Percentiles rank a stretch among this genome's conserved stretches.
These are phyloP conservation scores for Nephila pilipes DNA, from an alignment of 1,140 invertebrate genomes.

Conservation along the genomic window DNA sequence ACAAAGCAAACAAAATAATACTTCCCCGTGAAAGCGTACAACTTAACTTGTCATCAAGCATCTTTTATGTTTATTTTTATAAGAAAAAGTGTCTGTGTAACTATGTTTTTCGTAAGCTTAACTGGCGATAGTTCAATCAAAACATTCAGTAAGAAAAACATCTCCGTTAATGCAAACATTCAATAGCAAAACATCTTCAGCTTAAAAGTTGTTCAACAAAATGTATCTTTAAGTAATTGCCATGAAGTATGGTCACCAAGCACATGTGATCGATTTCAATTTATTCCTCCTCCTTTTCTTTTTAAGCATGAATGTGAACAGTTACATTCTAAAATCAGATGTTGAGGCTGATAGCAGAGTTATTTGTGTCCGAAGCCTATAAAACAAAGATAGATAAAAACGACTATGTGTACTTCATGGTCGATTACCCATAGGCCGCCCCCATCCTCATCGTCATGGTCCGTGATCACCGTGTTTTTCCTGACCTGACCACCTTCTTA, in stretches of 20 bases:
- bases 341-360: neutral
- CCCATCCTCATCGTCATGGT: slow-evolving; percentile 54
- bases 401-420: slow-evolving; percentile 51
- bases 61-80: too few species aligned
- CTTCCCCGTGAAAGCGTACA: too few species aligned
- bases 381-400: slow-evolving; percentile 12
- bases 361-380: slow-evolving; percentile 15
- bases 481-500: slow-evolving; percentile 67
- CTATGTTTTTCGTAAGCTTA: too few species aligned
- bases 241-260: neutral
- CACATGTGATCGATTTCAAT: neutral
- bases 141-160: too few species aligned
- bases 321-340: neutral
- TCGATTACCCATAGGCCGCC: slow-evolving; percentile 58
- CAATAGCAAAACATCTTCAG: too few species aligned
- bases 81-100: too few species aligned
- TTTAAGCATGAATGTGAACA: neutral
- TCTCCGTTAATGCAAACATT: too few species aligned
- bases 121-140: too few species aligned
- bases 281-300: neutral
- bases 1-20: too few species aligned
- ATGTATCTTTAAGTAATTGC: neutral
- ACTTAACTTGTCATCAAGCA: too few species aligned
- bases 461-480: slow-evolving; percentile 56
- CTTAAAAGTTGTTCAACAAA: too few species aligned